Percentiles rank a stretch among this genome's conserved stretches.
These are phyloP conservation scores for Unio pictorum DNA, from an alignment of 2,888 invertebrate species.

Conservation along the genomic window DNA sequence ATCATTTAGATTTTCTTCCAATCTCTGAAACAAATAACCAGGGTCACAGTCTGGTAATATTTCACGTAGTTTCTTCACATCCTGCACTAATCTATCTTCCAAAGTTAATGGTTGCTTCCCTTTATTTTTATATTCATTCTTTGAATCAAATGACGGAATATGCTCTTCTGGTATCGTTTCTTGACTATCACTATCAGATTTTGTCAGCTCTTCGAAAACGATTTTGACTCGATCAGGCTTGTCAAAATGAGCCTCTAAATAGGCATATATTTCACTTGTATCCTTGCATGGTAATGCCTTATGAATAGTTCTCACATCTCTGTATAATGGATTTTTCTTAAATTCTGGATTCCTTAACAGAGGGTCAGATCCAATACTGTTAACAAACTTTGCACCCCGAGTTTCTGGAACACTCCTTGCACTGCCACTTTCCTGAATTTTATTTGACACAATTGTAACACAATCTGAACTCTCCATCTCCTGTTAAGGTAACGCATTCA, in stretches of 20 bases:
- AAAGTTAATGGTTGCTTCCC: slow-evolving; percentile 27
- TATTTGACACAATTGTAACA: slow-evolving; percentile 25
- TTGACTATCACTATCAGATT: slow-evolving; percentile 25
- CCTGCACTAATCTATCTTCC: slow-evolving; percentile 38
- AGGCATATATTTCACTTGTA: slow-evolving; percentile 64
- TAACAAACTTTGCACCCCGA: background rate
- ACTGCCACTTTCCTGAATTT: slow-evolving; percentile 4
- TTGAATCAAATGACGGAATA: slow-evolving; percentile 10
- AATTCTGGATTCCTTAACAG: slow-evolving; percentile 41
- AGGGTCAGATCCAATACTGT: slow-evolving; percentile 15
- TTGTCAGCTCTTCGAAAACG: slow-evolving; percentile 58
- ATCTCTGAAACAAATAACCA: slow-evolving; percentile 56
- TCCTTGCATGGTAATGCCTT: slow-evolving; percentile 61
- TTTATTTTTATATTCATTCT: slow-evolving; percentile 15
- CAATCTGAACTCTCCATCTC: slow-evolving; percentile 22
- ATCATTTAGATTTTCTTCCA: slow-evolving; percentile 40
- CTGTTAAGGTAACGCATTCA: slow-evolving; percentile 28
- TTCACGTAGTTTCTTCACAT: slow-evolving; percentile 52
- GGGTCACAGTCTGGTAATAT: slow-evolving; percentile 67
- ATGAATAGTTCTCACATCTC: slow-evolving; percentile 55
- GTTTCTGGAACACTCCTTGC: slow-evolving; percentile 3
- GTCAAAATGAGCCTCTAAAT: slow-evolving; percentile 61
- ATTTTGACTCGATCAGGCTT: slow-evolving; percentile 56
- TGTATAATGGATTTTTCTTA: slow-evolving; percentile 55
- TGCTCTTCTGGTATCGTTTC: slow-evolving; percentile 18